Conservation (phyloP, 2,113 vertebrate genomes). For the Rhynchopsitta pachyrhyncha region DNA sequence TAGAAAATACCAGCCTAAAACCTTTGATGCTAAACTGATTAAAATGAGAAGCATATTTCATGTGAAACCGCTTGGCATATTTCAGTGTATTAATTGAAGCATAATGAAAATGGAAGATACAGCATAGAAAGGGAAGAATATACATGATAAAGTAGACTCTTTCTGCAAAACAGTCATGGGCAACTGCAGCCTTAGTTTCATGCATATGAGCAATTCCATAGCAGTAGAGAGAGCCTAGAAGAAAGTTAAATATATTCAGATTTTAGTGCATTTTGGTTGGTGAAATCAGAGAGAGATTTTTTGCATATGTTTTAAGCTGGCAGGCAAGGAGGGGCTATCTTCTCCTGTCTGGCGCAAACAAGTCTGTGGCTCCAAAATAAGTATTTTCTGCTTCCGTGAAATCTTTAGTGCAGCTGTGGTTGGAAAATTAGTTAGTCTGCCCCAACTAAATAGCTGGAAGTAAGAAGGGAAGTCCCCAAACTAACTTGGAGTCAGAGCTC, state of each 20-base stretch:
- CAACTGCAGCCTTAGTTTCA: neutral
- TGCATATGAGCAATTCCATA: neutral
- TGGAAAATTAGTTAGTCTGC: neutral
- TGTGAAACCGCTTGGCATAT: slow-evolving; percentile 24
- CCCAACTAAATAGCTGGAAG: neutral
- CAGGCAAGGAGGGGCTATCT: neutral
- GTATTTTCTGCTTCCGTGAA: neutral
- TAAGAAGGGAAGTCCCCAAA: neutral
- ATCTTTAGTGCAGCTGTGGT: neutral
- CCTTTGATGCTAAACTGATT: slow-evolving; percentile 68
- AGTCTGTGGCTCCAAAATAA: neutral
- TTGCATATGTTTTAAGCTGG: neutral
- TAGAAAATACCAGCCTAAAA: slow-evolving; percentile 59
- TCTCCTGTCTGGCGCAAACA: neutral
- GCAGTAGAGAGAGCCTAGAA: neutral
- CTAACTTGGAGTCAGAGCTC: neutral
- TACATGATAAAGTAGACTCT: neutral
- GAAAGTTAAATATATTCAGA: neutral
- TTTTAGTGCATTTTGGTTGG: neutral
- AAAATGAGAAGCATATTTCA: slow-evolving; percentile 63
- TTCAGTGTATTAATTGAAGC: slow-evolving; percentile 54
- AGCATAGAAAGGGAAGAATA: neutral
- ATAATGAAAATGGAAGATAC: slow-evolving; percentile 47
- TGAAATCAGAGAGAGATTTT: neutral
- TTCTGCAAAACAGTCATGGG: neutral